These are phyloP conservation scores for Halcyon smyrnensis DNA, from an alignment of 2,797 vertebrate species.

Conservation along the genomic window DNA sequence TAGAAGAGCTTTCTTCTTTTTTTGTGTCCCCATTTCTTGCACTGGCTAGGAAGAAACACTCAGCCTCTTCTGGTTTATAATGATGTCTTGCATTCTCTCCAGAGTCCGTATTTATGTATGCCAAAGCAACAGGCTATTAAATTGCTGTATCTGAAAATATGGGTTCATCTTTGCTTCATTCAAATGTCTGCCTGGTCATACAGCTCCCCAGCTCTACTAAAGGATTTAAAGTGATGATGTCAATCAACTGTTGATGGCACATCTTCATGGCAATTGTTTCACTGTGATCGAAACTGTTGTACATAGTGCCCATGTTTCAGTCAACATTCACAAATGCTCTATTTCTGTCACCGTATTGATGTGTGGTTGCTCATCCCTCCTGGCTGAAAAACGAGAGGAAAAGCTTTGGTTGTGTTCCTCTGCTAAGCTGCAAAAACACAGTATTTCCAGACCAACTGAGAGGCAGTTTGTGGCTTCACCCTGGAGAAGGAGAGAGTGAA, in stretches of 20 bases:
- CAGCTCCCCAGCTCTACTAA: neutral
- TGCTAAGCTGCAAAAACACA: neutral
- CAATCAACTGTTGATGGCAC: neutral
- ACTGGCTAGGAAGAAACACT: neutral
- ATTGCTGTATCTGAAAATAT: neutral
- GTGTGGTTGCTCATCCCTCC: conserved; percentile 37
- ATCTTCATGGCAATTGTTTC: conserved; percentile 35
- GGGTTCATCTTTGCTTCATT: neutral
- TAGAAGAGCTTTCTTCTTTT: neutral
- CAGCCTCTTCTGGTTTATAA: neutral
- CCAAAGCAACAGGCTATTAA: neutral
- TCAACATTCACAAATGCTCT: conserved; percentile 33
- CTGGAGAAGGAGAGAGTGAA: neutral
- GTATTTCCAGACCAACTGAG: neutral
- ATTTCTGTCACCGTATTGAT: conserved; percentile 13
- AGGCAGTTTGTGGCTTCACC: neutral
- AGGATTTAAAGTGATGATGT: neutral
- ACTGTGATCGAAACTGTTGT: conserved; percentile 17
- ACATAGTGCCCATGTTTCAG: neutral
- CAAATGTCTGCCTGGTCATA: neutral
- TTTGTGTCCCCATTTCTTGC: neutral
- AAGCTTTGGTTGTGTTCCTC: neutral
- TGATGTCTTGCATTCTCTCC: neutral
- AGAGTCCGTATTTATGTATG: neutral
- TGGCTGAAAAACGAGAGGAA: conserved; percentile 34